phyloP scores from a whole-genome alignment of 2,888 invertebrate genomes.

The Amiota mariae region DNA sequence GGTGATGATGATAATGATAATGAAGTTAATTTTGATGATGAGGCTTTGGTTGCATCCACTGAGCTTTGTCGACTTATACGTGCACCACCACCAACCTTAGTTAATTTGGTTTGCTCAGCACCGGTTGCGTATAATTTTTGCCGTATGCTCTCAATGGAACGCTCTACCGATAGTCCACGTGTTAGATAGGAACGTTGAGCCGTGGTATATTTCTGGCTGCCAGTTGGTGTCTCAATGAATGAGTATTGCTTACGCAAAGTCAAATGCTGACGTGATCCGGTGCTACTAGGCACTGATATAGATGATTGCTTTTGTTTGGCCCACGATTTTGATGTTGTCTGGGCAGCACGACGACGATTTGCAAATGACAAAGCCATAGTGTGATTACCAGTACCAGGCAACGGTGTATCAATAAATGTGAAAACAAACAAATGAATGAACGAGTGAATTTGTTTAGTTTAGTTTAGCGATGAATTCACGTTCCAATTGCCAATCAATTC shows the following conservation, averaged over 20 bases:
- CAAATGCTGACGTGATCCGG: slow-evolving; percentile 35
- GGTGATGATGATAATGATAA: background rate
- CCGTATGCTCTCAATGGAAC: slow-evolving; percentile 63
- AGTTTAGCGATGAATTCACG: slow-evolving; percentile 10
- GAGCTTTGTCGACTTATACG: slow-evolving; percentile 43
- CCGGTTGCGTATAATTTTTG: slow-evolving; percentile 52
- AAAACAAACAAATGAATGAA: no score
- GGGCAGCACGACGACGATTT: slow-evolving; percentile 58
- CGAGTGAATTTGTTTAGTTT: slow-evolving; percentile 7
- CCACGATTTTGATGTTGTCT: slow-evolving; percentile 48
- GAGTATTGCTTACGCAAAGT: slow-evolving; percentile 63
- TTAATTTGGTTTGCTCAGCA: background rate
- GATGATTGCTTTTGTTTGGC: slow-evolving; percentile 39
- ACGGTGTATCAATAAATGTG: slow-evolving; percentile 7
- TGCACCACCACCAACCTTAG: background rate
- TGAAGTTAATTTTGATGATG: slow-evolving; percentile 2
- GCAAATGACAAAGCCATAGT: slow-evolving; percentile 64
- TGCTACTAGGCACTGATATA: slow-evolving; percentile 15
- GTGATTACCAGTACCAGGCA: slow-evolving; percentile 24
- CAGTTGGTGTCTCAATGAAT: slow-evolving; percentile 53
- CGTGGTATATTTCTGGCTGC: slow-evolving; percentile 44
- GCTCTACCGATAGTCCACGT: slow-evolving; percentile 64
- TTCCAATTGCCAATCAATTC: slow-evolving; percentile 55
- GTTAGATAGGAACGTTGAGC: slow-evolving; percentile 58
- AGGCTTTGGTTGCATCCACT: slow-evolving; percentile 35